phyloP scores from a whole-genome alignment of 2,888 invertebrate genomes.

The Tineola bisselliella region DNA sequence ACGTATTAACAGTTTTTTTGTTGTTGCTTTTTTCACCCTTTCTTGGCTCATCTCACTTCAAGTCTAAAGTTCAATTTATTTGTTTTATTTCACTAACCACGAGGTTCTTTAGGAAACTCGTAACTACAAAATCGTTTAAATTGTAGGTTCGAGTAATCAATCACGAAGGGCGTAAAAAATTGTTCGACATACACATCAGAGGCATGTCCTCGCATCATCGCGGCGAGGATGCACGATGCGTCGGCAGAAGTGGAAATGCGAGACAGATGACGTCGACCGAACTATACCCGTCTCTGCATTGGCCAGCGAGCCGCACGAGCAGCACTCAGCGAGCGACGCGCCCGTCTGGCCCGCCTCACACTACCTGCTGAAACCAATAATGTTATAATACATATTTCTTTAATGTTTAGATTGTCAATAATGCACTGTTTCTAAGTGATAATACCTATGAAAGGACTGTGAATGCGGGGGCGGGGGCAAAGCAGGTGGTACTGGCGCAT shows the following conservation, averaged over 20 bases:
- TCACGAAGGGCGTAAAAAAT: constrained; percentile 23
- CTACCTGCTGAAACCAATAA: constrained; percentile 29
- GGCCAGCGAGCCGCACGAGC: constrained; percentile 54
- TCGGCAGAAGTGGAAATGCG: constrained; percentile 56
- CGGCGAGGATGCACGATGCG: constrained; percentile 44
- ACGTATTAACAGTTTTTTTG: background rate
- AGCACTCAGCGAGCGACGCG: constrained; percentile 60
- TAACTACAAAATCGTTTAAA: constrained; percentile 29
- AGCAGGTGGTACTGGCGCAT: constrained; percentile 62
- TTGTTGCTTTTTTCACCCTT: background rate
- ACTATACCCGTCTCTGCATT: constrained; percentile 26
- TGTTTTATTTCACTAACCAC: constrained; percentile 17
- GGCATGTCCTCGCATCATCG: constrained; percentile 50
- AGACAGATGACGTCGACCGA: constrained; percentile 33
- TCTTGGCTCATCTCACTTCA: no score
- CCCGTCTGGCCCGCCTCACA: constrained; percentile 64
- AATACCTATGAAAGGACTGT: constrained; percentile 58
- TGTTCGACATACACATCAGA: constrained; percentile 31
- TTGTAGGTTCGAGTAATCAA: constrained; percentile 28
- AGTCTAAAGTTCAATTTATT: background rate
- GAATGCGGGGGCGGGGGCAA: constrained; percentile 64
- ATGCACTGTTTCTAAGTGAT: no score
- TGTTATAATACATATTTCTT: background rate
- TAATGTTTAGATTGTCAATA: no score
- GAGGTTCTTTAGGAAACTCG: constrained; percentile 40